phyloP scores from a whole-genome alignment of 2,888 invertebrate genomes.

The Dryobotodes eremita region DNA sequence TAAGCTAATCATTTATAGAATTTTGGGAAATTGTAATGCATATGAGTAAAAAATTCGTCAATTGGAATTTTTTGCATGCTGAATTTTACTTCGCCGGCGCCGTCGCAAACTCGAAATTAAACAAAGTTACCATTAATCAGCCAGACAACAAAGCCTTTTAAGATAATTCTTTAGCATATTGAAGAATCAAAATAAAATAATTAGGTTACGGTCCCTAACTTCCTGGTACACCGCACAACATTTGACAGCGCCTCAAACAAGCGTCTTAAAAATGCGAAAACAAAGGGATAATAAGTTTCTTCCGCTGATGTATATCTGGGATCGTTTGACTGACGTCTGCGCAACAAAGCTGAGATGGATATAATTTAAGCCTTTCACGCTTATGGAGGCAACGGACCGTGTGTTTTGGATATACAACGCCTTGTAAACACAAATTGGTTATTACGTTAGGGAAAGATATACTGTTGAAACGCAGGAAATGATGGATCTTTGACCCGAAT shows the following conservation, averaged over 20 bases:
- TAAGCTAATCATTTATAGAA: background rate
- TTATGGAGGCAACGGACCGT: slow-evolving; percentile 71
- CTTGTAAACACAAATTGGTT: slow-evolving; percentile 79
- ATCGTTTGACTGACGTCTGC: slow-evolving; percentile 64
- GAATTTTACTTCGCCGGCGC: background rate
- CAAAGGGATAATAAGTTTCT: slow-evolving; percentile 77
- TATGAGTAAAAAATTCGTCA: background rate
- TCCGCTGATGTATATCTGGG: slow-evolving; percentile 76
- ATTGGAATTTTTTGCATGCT: background rate
- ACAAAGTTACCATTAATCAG: background rate
- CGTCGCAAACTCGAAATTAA: background rate
- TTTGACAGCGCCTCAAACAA: slow-evolving; percentile 45
- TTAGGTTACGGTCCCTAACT: slow-evolving; percentile 19
- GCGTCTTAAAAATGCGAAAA: slow-evolving; percentile 68
- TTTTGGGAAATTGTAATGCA: background rate
- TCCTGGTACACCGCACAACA: slow-evolving; percentile 18
- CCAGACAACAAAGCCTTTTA: slow-evolving; percentile 2
- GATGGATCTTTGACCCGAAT: slow-evolving; percentile 59
- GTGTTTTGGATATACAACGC: slow-evolving; percentile 74
- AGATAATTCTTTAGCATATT: background rate
- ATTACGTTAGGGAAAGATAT: slow-evolving; percentile 72
- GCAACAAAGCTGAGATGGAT: slow-evolving; percentile 73
- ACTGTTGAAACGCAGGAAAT: slow-evolving; percentile 64
- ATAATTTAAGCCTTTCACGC: slow-evolving; percentile 74
- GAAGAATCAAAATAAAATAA: slow-evolving; percentile 27